Evolutionary conservation across 2,797 vertebrate genomes (phyloP).

Genomic region (Dromococcyx pavoninus): DNA sequence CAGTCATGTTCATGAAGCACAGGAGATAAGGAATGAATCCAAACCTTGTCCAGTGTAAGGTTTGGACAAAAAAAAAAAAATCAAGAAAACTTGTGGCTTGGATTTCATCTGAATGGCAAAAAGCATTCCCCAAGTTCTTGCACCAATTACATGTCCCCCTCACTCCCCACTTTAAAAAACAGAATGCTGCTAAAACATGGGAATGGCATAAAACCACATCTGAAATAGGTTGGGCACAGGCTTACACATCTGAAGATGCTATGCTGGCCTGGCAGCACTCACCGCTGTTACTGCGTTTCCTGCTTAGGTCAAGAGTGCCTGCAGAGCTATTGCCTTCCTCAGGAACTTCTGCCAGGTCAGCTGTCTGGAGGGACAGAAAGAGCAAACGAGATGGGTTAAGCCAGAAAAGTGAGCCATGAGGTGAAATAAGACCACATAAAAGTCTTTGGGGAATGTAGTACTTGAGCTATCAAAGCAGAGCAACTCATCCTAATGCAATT

Average conservation of each 20-base stretch:
- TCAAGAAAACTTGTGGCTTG: not conserved
- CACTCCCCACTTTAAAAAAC: not conserved
- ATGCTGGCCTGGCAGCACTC: slow-evolving; percentile 43
- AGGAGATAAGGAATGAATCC: not conserved
- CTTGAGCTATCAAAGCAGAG: not conserved
- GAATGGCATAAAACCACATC: not conserved
- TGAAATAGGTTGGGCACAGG: not conserved
- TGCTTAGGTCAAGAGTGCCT: slow-evolving; percentile 79
- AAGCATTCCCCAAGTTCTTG: not conserved
- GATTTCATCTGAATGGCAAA: not conserved
- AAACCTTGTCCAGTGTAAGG: not conserved
- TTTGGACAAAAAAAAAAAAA: not conserved
- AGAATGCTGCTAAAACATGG: not conserved
- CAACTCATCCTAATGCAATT: not conserved
- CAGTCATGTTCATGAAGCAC: not conserved
- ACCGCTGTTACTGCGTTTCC: slow-evolving; percentile 92
- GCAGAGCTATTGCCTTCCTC: slow-evolving; percentile 85
- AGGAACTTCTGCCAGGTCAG: slow-evolving; percentile 90
- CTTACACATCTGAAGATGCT: not conserved
- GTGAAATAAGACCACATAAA: not conserved
- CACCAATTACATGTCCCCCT: not conserved
- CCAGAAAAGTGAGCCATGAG: rapidly evolving
- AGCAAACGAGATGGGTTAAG: not conserved
- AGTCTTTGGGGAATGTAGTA: not conserved
- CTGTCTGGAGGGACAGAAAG: slow-evolving; percentile 78